These are phyloP conservation scores for Mastacembelus armatus DNA, from an alignment of 2,797 vertebrate genomes.

Conservation along the genomic window DNA sequence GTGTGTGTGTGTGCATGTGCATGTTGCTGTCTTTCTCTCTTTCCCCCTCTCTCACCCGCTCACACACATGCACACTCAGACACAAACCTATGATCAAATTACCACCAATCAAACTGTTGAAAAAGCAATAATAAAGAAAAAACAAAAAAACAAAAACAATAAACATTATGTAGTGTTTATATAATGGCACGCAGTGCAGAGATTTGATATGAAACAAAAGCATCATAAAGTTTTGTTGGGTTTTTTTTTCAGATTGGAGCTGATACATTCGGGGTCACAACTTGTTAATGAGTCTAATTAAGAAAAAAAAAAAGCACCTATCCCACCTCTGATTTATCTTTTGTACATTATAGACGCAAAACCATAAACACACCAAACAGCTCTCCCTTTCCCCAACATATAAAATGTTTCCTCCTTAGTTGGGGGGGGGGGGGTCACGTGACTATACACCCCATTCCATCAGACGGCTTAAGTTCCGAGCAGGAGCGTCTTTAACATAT, in stretches of 20 bases:
- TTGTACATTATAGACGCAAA: not conserved
- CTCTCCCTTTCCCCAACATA: conserved; percentile 49
- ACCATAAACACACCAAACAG: conserved; percentile 3
- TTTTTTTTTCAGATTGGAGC: conserved; percentile 11
- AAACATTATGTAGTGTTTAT: not conserved
- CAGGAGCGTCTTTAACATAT: conserved; percentile 81
- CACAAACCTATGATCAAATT: conserved; percentile 50
- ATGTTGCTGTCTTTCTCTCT: conserved; percentile 48
- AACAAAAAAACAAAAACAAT: rapidly evolving
- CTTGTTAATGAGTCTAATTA: conserved; percentile 48
- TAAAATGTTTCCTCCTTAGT: conserved; percentile 78
- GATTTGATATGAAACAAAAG: not conserved
- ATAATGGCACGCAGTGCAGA: not conserved
- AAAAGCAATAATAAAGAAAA: not conserved
- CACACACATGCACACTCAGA: conserved; percentile 45
- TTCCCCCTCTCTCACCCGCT: conserved; percentile 26
- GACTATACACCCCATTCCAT: conserved; percentile 89
- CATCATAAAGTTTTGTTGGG: conserved; percentile 10
- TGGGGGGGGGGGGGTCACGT: conserved; percentile 81
- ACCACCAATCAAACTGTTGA: conserved; percentile 35
- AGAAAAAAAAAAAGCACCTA: conserved; percentile 1
- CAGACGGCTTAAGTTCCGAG: conserved; percentile 84
- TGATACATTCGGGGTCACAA: conserved; percentile 49
- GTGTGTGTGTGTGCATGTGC: conserved; percentile 36
- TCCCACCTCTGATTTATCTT: conserved; percentile 13